Conservation (phyloP, 2,113 vertebrate genomes). For the Menura novaehollandiae region DNA sequence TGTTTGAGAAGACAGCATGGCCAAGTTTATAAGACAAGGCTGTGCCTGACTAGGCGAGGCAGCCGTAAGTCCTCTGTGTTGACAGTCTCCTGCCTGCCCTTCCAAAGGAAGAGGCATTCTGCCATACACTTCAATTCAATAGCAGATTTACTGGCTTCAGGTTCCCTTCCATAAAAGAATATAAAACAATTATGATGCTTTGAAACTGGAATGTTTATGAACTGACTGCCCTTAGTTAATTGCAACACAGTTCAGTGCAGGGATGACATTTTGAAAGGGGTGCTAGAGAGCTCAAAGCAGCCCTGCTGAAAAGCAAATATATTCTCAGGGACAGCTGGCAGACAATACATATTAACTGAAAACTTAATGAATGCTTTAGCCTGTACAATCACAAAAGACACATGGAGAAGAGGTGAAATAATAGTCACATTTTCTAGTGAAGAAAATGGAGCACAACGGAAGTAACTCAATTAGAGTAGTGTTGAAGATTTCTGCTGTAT, state of each 20-base stretch:
- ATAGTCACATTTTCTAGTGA: neutral
- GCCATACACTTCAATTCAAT: accelerated
- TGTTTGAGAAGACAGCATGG: neutral
- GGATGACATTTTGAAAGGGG: neutral
- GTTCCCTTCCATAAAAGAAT: neutral
- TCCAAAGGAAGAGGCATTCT: neutral
- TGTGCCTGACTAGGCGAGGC: neutral
- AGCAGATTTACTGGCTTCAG: neutral
- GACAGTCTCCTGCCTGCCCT: neutral
- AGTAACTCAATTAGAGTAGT: neutral
- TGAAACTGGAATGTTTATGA: neutral
- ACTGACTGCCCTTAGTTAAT: neutral
- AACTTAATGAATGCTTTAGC: neutral
- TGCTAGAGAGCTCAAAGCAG: neutral
- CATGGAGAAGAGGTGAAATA: neutral
- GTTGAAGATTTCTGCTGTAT: neutral
- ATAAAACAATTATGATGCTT: neutral
- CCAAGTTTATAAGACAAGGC: neutral
- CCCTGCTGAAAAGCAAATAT: neutral
- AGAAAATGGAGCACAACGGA: neutral
- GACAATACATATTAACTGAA: neutral
- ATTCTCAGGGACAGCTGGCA: neutral
- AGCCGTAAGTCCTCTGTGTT: neutral
- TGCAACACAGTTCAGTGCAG: neutral
- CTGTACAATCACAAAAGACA: neutral